Percentiles rank a stretch among this genome's conserved stretches.
These are phyloP conservation scores for Andrena dorsata DNA, from an alignment of 2,888 invertebrate genomes.

Conservation along the genomic window DNA sequence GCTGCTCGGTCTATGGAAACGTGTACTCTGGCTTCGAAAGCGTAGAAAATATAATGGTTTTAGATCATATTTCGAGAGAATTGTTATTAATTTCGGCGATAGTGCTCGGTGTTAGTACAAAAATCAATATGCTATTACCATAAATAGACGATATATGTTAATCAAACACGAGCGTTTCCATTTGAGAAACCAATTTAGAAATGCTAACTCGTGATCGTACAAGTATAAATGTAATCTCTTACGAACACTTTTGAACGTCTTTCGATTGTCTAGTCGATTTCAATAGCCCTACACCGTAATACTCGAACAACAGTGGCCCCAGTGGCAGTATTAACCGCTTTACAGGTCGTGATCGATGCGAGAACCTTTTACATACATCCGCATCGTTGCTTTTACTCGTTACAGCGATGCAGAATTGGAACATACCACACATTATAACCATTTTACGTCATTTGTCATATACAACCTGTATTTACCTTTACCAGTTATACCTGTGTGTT, in stretches of 20 bases:
- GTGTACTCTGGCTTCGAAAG: not conserved
- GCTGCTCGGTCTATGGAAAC: not conserved
- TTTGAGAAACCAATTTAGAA: constrained; percentile 30
- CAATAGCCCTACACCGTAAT: constrained; percentile 61
- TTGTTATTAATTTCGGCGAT: constrained; percentile 11
- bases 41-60: constrained; percentile 6
- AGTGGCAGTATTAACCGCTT: constrained; percentile 70
- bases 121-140: constrained; percentile 27
- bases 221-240: constrained; percentile 56
- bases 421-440: constrained; percentile 74
- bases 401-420: constrained; percentile 62
- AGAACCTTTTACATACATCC: constrained; percentile 55
- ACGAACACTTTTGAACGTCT: constrained; percentile 57
- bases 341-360: constrained; percentile 57
- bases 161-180: constrained; percentile 24
- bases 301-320: constrained; percentile 72
- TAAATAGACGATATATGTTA: constrained; percentile 14
- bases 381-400: constrained; percentile 54
- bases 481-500: constrained; percentile 84
- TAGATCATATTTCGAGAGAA: constrained; percentile 21
- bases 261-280: constrained; percentile 66
- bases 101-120: constrained; percentile 21
- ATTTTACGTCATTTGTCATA: constrained; percentile 83
- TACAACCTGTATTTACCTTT: constrained; percentile 83
- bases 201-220: constrained; percentile 9